phyloP scores from a whole-genome alignment of 53 echinoderm and acorn worm genomes.

The Hippasteria phrygiana region DNA sequence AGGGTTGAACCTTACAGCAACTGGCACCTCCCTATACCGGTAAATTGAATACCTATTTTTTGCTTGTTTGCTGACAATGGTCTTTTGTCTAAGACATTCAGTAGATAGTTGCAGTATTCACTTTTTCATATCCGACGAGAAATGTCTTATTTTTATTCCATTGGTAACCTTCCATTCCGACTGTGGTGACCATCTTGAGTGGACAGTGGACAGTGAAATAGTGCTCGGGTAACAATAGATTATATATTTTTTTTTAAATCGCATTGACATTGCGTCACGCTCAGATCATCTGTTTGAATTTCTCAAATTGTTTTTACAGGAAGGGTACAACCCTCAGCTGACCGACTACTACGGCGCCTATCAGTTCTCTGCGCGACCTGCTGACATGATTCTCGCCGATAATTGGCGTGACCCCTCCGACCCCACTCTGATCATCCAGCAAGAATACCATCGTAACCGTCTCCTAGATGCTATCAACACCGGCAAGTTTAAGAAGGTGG shows the following conservation, averaged over 20 bases:
- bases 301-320: constrained; percentile 17
- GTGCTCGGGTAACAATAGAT: too few species aligned
- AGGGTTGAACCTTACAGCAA: constrained; percentile 61
- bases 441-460: constrained; percentile 49
- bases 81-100: too few species aligned
- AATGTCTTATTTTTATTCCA: too few species aligned
- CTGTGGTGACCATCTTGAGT: too few species aligned
- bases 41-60: neutral
- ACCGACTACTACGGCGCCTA: constrained; percentile 53
- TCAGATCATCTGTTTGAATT: neutral
- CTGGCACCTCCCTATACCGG: constrained; percentile 56
- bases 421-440: constrained; percentile 48
- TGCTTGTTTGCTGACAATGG: too few species aligned
- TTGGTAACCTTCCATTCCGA: too few species aligned
- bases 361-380: constrained; percentile 55
- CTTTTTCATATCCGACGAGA: too few species aligned
- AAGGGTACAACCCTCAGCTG: constrained; percentile 70
- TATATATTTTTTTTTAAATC: too few species aligned
- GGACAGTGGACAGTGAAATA: too few species aligned
- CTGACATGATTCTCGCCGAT: constrained; percentile 56
- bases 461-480: constrained; percentile 66
- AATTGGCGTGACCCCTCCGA: constrained; percentile 54
- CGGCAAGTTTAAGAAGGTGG: constrained; percentile 59
- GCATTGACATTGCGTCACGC: too few species aligned
- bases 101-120: too few species aligned